Evolutionary conservation across 2,888 invertebrate species (phyloP), one percentile per base, ranked within the genome.

Genomic region (Sphinx pinastri): DNA sequence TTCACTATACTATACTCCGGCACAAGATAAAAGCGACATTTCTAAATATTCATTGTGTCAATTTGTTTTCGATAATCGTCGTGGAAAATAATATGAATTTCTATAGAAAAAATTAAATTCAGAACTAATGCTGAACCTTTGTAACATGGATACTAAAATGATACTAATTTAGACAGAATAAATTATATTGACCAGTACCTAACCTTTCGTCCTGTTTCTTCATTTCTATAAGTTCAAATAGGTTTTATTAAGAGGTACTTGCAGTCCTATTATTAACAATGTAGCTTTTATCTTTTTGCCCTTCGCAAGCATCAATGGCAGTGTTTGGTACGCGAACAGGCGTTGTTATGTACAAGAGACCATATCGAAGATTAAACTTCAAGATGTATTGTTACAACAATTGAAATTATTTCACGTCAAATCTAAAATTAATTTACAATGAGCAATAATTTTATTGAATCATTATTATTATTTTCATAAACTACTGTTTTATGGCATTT

Each of bases 361-460:
- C n/a, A n/a, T n/a, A n/a, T 73, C 71, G 78, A 47, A 12, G 11
- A 49, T 63, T 13, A 25, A 25, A 49, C 13, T 49, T 13, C 57
- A 13, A 63, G 6, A 78, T 76, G 76, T 74, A 77, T 77, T 78
- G 76, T 55, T 19, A 19, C 54, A 76, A 73, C 75, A 78, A 76
- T 63, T 63, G 76, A 75, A 78, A 71, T 68, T 73, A 47, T 75
- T 78, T 49, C 19, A 13, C 38, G 49, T 63, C 49, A 63, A 19
- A 49, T 49, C 7, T 25, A 19, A 47, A 49, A 63, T 49, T 63
- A 63, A 63, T 75, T 74, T 75, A 79, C 74, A 77, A 77, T 81
- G 84, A 83, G 81, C 84, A 84, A 81, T 77, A 75, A 70, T 70
- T 73, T 79, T 75, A 71, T 63, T 63, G 49, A 25, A 63, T 19